Evolutionary conservation across 2,888 invertebrate species (phyloP).

Genomic region (Calameuta filiformis): DNA sequence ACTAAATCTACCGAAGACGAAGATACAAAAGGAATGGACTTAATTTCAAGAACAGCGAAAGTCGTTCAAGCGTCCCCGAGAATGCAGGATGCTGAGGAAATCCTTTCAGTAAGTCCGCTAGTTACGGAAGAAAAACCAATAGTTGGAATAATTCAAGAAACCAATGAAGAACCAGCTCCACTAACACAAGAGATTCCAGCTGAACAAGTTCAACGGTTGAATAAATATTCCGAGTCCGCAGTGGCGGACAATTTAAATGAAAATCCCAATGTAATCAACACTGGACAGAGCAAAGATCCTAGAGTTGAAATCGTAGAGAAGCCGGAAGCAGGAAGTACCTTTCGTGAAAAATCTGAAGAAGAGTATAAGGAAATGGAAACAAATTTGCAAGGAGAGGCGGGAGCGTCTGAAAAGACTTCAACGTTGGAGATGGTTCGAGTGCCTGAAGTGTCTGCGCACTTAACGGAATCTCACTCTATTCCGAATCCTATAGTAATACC

Average conservation of each 20-base stretch:
- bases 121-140: neutral
- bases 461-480: neutral
- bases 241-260: neutral
- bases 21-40: neutral
- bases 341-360: constrained; percentile 4
- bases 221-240: neutral
- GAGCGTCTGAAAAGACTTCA: constrained; percentile 2
- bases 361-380: constrained; percentile 7
- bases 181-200: neutral
- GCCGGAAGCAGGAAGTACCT: neutral
- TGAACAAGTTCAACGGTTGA: neutral
- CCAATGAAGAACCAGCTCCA: neutral
- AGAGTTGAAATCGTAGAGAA: neutral
- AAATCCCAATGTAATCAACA: neutral
- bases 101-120: neutral
- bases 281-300: neutral
- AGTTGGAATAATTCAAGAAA: neutral
- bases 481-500: neutral
- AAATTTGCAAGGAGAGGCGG: constrained; percentile 7
- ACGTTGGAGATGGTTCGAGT: constrained; percentile 8
- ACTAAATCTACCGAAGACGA: neutral
- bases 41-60: neutral
- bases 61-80: neutral
- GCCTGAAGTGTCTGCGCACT: neutral
- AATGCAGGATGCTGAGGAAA: neutral